Conservation (phyloP, 2,888 invertebrate genomes). For the Drosophila ochracea region DNA sequence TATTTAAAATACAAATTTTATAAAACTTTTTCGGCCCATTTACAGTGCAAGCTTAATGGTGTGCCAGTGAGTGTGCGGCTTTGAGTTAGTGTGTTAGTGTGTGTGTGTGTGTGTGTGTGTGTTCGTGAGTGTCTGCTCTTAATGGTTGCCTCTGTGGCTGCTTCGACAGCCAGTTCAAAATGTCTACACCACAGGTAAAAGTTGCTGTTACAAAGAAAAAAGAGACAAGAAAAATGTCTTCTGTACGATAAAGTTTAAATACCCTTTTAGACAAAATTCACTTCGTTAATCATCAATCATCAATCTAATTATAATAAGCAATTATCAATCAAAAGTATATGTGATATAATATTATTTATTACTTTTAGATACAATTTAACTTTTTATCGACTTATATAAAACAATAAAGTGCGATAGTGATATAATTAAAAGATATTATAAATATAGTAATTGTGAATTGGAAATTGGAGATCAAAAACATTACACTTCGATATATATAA, state of each 20-base stretch:
- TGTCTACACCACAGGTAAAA: background rate
- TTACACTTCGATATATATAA: background rate
- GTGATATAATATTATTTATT: background rate
- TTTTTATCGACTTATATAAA: background rate
- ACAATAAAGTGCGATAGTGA: background rate
- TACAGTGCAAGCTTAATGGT: constrained; percentile 13
- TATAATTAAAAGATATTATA: background rate
- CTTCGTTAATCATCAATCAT: background rate
- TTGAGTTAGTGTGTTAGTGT: constrained; percentile 8
- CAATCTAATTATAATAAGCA: background rate
- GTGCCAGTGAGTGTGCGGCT: background rate
- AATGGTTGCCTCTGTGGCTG: constrained; percentile 10
- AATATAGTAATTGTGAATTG: background rate
- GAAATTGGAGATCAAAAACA: too few relatives aligned
- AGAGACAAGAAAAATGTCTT: background rate
- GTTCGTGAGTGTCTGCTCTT: constrained; percentile 17
- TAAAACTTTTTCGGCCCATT: constrained; percentile 32
- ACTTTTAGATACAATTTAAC: background rate
- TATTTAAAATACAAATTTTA: constrained; percentile 60
- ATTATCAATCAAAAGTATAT: background rate
- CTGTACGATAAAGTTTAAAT: background rate
- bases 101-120: background rate
- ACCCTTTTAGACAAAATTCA: background rate
- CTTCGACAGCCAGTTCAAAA: background rate
- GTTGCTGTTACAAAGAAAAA: constrained; percentile 11